phyloP scores from a whole-genome alignment of 1,140 invertebrate species.

The Oryctes rhinoceros region DNA sequence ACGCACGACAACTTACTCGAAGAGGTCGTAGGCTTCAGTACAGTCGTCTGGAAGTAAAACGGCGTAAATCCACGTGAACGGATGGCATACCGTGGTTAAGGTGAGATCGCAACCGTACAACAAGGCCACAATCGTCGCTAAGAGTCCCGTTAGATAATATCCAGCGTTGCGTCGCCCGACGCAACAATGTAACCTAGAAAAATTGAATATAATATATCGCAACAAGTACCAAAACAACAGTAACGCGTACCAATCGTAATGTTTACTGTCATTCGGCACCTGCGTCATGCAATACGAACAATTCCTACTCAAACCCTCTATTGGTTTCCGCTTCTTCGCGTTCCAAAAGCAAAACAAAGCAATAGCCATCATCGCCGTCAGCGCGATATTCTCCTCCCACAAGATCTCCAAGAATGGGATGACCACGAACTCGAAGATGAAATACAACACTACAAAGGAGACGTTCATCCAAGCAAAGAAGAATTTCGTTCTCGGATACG shows the following conservation, averaged over 20 bases:
- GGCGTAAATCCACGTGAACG: slow-evolving; percentile 69
- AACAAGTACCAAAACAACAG: slow-evolving; percentile 58
- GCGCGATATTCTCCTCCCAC: slow-evolving; percentile 71
- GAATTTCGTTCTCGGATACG: slow-evolving; percentile 65
- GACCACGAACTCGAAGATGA: slow-evolving; percentile 72
- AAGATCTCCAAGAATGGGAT: slow-evolving; percentile 73
- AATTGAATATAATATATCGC: slow-evolving; percentile 58
- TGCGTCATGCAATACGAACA: slow-evolving; percentile 61
- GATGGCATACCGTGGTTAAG: slow-evolving; percentile 76
- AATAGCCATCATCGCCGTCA: slow-evolving; percentile 66
- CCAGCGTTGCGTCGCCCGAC: slow-evolving; percentile 71
- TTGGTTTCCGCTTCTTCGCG: slow-evolving; percentile 41
- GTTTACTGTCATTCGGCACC: slow-evolving; percentile 62
- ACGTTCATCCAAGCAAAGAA: slow-evolving; percentile 74
- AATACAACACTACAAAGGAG: slow-evolving; percentile 69
- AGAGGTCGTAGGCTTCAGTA: slow-evolving; percentile 73
- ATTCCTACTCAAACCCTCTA: slow-evolving; percentile 31
- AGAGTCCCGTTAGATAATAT: slow-evolving; percentile 68
- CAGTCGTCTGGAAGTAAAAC: slow-evolving; percentile 76
- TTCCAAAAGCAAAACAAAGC: slow-evolving; percentile 47
- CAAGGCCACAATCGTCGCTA: slow-evolving; percentile 68
- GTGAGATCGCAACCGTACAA: slow-evolving; percentile 75
- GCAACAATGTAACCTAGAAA: slow-evolving; percentile 75
- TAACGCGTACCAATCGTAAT: slow-evolving; percentile 63
- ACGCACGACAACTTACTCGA: slow-evolving; percentile 66